A percentile compares a stretch with the other conserved stretches of the same genome.
Conservation (phyloP, 2,888 invertebrate genomes). For the Bellardia pandia region DNA sequence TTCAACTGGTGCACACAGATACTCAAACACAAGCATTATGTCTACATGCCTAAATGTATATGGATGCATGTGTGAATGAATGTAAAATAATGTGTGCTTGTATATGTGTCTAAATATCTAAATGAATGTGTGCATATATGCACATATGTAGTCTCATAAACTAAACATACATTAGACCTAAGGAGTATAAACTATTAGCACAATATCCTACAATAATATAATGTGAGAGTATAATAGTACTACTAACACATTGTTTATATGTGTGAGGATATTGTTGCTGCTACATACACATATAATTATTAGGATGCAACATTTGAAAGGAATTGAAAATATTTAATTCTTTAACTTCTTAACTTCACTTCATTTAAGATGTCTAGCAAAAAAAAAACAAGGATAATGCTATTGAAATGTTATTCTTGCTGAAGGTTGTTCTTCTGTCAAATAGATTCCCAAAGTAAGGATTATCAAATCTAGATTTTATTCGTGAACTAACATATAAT, state of each 20-base stretch:
- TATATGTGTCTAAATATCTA: neutral
- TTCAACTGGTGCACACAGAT: neutral
- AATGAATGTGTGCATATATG: neutral
- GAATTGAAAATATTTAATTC: no score
- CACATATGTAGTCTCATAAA: neutral
- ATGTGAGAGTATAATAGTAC: neutral
- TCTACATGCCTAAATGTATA: neutral
- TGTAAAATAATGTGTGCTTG: neutral
- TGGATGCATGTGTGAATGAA: neutral
- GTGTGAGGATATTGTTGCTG: neutral
- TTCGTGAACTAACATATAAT: no score
- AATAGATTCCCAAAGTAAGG: no score
- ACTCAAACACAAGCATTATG: neutral
- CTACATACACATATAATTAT: neutral
- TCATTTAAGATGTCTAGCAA: no score
- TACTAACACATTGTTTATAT: neutral
- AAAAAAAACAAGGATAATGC: no score
- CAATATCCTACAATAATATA: constrained; percentile 14
- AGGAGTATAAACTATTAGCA: constrained; percentile 42
- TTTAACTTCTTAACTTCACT: no score
- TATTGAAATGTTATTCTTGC: no score
- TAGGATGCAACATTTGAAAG: no score
- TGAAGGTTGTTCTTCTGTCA: no score
- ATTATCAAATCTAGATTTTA: no score
- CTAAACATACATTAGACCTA: constrained; percentile 13